Conservation (phyloP, 2,888 invertebrate species). For the Pseudanteris insignis region DNA sequence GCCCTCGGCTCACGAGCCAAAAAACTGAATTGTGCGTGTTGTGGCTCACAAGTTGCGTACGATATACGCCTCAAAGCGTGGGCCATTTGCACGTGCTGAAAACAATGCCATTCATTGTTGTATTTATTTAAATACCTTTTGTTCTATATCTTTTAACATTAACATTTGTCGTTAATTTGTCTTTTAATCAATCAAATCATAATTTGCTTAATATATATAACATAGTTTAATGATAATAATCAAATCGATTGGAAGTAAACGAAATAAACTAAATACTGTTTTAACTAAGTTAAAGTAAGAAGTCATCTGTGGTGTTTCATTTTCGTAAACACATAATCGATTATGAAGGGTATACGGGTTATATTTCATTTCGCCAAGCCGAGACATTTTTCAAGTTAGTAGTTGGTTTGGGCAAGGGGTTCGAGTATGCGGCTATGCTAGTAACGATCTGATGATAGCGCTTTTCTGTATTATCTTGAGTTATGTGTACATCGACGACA, state of each 20-base stretch:
- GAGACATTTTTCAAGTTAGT: conserved; percentile 26
- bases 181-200: no score
- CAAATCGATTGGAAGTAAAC: no score
- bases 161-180: conserved; percentile 2
- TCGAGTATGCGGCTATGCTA: background rate
- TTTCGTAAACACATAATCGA: conserved; percentile 19
- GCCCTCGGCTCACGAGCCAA: conserved; percentile 77
- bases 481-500: no score
- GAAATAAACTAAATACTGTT: no score
- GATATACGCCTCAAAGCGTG: conserved; percentile 85
- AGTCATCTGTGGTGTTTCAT: conserved; percentile 8
- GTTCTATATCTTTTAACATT: no score
- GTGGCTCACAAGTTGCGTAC: conserved; percentile 86
- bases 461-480: no score
- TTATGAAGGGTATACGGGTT: conserved; percentile 30
- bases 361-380: conserved; percentile 23
- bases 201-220: no score
- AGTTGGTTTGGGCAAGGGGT: background rate
- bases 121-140: no score
- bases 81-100: conserved; percentile 83
- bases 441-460: no score
- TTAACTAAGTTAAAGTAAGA: no score
- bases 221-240: no score
- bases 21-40: conserved; percentile 82
- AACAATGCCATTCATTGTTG: no score